These are phyloP conservation scores for Eurytoma californica DNA, from an alignment of 2,888 invertebrate species.

Conservation along the genomic window DNA sequence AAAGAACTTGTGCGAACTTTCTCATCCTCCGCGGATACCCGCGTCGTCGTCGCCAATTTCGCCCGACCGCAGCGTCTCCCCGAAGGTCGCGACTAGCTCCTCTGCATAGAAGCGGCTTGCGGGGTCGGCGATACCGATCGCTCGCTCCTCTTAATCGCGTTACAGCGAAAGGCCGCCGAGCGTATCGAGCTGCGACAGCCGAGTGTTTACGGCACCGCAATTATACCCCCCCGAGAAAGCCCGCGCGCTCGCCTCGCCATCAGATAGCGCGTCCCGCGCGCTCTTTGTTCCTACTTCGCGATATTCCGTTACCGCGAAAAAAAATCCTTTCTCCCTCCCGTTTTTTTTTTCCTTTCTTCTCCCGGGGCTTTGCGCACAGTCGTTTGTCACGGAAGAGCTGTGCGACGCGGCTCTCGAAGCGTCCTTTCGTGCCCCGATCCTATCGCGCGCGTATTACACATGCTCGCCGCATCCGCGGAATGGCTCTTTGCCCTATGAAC, in stretches of 20 bases:
- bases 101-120: neutral
- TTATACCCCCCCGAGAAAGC: neutral
- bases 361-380: neutral
- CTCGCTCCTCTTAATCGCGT: slow-evolving; percentile 27
- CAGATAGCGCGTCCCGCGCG: neutral
- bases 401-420: no score
- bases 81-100: neutral
- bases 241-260: no score
- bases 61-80: neutral
- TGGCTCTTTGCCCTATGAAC: neutral
- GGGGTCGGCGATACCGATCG: slow-evolving; percentile 22
- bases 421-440: neutral
- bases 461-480: neutral
- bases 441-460: neutral
- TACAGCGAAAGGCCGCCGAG: slow-evolving; percentile 27
- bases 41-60: neutral
- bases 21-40: no score
- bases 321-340: neutral
- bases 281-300: slow-evolving; percentile 9
- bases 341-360: neutral
- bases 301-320: slow-evolving; percentile 14
- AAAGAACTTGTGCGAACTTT: no score
- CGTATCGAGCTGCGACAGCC: slow-evolving; percentile 31
- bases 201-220: slow-evolving; percentile 17
- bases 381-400: slow-evolving; percentile 23